These are phyloP conservation scores for Callionymus lyra DNA, from an alignment of 2,113 vertebrate genomes.

Conservation along the genomic window DNA sequence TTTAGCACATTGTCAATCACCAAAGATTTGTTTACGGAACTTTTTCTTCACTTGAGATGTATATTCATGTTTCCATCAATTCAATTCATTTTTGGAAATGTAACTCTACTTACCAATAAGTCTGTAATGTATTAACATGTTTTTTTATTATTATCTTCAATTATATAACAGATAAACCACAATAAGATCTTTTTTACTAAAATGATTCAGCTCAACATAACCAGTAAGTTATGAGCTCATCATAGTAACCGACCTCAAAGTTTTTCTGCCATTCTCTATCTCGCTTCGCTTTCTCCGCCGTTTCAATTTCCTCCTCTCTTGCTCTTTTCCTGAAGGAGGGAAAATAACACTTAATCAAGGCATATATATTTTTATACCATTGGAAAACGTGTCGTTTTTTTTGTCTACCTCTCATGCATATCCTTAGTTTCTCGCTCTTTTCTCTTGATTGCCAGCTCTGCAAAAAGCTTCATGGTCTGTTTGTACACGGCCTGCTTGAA, in stretches of 20 bases:
- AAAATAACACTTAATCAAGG: not conserved
- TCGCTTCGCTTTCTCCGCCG: conserved; percentile 87
- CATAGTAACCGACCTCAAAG: conserved; percentile 76
- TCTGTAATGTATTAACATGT: too few relatives aligned
- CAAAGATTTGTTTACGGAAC: too few relatives aligned
- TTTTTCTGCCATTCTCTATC: conserved; percentile 98
- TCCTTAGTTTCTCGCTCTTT: conserved; percentile 98
- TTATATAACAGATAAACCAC: too few relatives aligned
- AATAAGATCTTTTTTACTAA: too few relatives aligned
- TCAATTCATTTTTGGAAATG: too few relatives aligned
- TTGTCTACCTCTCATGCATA: conserved; percentile 93
- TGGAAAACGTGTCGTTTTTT: not conserved
- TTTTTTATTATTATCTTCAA: too few relatives aligned
- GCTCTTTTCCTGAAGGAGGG: conserved; percentile 79
- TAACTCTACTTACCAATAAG: too few relatives aligned
- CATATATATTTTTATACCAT: too few relatives aligned
- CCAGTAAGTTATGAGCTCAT: not conserved
- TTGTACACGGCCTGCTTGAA: conserved; percentile 96
- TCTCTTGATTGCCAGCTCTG: conserved; percentile 97
- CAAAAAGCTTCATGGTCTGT: conserved; percentile 98
- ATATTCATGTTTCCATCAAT: too few relatives aligned
- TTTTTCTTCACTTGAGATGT: too few relatives aligned
- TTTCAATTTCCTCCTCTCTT: conserved; percentile 93
- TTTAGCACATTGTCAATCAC: too few relatives aligned
- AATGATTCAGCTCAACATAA: too few relatives aligned